Conservation (phyloP, 2,113 vertebrate genomes). For the Numenius arquata region DNA sequence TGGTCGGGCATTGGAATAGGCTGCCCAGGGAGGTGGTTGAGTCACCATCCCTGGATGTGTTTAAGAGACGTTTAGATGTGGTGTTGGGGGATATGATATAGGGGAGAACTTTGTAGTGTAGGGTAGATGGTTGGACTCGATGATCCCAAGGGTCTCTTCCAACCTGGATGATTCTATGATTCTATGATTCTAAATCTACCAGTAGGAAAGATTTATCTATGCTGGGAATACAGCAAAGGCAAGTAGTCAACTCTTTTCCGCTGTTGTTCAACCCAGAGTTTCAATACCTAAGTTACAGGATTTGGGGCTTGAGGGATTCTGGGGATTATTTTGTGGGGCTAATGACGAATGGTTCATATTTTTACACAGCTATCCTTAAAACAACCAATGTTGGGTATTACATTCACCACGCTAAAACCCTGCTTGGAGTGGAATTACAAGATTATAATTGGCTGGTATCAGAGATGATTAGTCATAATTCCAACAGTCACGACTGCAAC, state of each 20-base stretch:
- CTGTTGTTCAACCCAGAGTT: background rate
- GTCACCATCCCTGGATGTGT: too few species aligned
- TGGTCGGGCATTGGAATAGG: too few species aligned
- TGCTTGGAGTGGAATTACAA: background rate
- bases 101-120: too few species aligned
- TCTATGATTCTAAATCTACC: too few species aligned
- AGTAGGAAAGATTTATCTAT: background rate
- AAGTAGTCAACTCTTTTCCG: background rate
- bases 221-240: background rate
- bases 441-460: background rate
- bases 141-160: too few species aligned
- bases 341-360: background rate
- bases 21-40: too few species aligned
- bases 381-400: background rate
- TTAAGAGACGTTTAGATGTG: too few species aligned
- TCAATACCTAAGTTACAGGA: background rate
- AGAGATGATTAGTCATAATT: background rate
- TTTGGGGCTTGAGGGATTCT: background rate
- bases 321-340: background rate
- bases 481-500: background rate
- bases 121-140: too few species aligned
- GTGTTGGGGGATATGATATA: too few species aligned
- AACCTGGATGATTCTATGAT: too few species aligned
- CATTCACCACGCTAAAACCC: background rate
- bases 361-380: background rate